A percentile compares a stretch with the other conserved stretches of the same genome.
Evolutionary conservation across 1,140 invertebrate species (phyloP).

Genomic region (Sitophilus oryzae): DNA sequence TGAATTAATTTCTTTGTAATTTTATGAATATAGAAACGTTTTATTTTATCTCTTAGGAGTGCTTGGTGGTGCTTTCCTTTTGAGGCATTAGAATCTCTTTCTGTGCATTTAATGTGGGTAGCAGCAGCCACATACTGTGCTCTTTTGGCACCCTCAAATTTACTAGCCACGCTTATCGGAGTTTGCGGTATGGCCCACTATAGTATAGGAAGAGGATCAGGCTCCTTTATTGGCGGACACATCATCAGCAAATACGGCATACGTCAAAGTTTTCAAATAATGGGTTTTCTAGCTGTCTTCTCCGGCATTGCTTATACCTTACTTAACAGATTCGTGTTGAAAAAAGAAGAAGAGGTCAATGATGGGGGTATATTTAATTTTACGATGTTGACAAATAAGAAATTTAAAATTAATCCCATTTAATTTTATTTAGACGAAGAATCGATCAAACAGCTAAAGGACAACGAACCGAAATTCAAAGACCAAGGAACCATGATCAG

Average conservation of each 20-base stretch:
- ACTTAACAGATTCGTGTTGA: constrained; percentile 65
- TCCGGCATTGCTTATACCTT: constrained; percentile 63
- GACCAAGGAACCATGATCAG: constrained; percentile 60
- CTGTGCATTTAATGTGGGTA: constrained; percentile 83
- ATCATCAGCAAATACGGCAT: constrained; percentile 67
- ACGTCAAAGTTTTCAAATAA: constrained; percentile 65
- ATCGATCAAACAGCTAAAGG: constrained; percentile 42
- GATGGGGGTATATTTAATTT: no score
- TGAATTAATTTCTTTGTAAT: no score
- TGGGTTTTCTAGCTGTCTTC: constrained; percentile 63
- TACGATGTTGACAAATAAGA: no score
- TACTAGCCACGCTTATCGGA: constrained; percentile 75
- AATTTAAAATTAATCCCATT: no score
- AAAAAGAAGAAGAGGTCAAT: constrained; percentile 46
- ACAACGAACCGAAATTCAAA: constrained; percentile 49
- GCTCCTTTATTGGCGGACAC: constrained; percentile 72
- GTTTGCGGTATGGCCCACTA: constrained; percentile 78
- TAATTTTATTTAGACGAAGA: constrained; percentile 32
- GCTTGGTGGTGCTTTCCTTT: constrained; percentile 82
- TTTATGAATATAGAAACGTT: no score
- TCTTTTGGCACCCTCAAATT: constrained; percentile 68
- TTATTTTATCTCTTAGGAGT: constrained; percentile 50
- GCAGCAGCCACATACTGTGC: constrained; percentile 81
- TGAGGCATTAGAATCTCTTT: constrained; percentile 78
- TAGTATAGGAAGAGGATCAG: constrained; percentile 70